Conservation (phyloP, 1,140 invertebrate species). For the Rhopalosiphum maidis region DNA sequence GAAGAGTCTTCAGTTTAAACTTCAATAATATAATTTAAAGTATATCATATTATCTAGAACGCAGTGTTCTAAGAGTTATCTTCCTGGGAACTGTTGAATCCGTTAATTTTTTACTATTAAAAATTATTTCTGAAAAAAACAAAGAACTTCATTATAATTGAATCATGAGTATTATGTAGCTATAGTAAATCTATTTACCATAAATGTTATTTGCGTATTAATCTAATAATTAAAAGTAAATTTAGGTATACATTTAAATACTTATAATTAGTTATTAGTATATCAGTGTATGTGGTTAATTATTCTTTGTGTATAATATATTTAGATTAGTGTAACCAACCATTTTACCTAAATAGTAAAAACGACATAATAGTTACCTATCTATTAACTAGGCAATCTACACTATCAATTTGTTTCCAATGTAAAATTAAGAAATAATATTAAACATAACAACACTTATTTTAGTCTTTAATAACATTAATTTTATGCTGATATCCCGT, state of each 20-base stretch:
- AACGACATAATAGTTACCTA: background rate
- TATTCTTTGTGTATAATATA: no score
- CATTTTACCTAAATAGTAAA: no score
- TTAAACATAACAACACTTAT: no score
- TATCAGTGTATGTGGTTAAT: no score
- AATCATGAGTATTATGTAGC: background rate
- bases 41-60: background rate
- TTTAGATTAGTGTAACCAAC: no score
- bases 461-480: no score
- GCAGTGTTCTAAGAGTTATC: background rate
- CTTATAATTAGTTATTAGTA: no score
- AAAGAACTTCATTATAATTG: background rate
- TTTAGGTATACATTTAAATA: no score
- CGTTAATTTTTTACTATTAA: background rate
- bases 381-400: background rate
- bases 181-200: background rate
- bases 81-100: background rate
- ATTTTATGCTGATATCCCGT: no score
- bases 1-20: background rate
- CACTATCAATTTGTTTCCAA: background rate
- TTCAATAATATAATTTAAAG: background rate
- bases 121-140: conserved; percentile 19
- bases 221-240: no score
- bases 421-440: no score
- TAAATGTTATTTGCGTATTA: background rate